phyloP scores from a whole-genome alignment of 64 coral and sea anemone species.

The Actinia tenebrosa region DNA sequence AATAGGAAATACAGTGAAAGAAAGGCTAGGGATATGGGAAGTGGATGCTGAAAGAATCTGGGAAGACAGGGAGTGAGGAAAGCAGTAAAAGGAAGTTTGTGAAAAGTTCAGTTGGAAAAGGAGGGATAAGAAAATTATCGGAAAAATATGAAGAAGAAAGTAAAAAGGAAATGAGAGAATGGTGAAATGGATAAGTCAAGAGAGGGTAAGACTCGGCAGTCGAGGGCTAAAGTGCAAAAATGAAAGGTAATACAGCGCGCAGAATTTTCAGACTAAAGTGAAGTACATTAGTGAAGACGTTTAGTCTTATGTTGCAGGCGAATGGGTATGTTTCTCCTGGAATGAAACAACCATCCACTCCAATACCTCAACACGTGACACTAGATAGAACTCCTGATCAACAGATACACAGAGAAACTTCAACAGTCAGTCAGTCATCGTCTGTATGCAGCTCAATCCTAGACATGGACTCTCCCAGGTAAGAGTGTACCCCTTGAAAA shows the following conservation, averaged over 20 bases:
- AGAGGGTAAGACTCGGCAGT: too few relatives aligned
- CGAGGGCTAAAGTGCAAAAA: too few relatives aligned
- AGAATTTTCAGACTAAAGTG: too few relatives aligned
- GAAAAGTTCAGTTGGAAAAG: too few relatives aligned
- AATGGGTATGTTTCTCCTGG: not conserved
- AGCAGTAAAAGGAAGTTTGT: not conserved
- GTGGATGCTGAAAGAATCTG: not conserved
- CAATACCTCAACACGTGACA: not conserved
- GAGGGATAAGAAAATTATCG: too few relatives aligned
- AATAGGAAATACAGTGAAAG: not conserved
- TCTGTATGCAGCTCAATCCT: not conserved
- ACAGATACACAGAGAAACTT: not conserved
- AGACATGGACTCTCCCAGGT: slow-evolving; percentile 11
- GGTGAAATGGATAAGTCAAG: too few relatives aligned
- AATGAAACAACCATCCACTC: slow-evolving; percentile 19
- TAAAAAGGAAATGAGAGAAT: too few relatives aligned
- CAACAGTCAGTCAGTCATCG: not conserved
- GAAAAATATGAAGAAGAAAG: too few relatives aligned
- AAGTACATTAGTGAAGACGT: not conserved
- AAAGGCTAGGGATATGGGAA: not conserved
- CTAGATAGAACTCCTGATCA: not conserved
- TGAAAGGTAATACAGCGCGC: too few relatives aligned
- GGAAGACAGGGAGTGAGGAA: not conserved
- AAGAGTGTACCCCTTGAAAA: not conserved
- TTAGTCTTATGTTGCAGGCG: not conserved